A percentile compares a stretch with the other conserved stretches of the same genome.
Evolutionary conservation across 53 echinoderm and acorn worm species (phyloP).

Genomic region (Paelopatides confundens): DNA sequence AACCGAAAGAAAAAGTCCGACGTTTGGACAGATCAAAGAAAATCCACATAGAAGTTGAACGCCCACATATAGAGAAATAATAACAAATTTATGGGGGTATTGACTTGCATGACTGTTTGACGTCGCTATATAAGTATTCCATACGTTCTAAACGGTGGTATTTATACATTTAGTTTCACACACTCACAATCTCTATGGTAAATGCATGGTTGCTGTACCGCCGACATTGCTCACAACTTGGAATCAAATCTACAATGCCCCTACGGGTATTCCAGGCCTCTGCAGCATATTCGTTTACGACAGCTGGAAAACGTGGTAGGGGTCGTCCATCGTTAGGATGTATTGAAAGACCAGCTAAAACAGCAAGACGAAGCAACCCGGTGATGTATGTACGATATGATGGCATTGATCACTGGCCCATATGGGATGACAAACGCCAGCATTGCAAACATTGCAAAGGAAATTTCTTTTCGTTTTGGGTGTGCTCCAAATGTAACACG

Average conservation of each 20-base stretch:
- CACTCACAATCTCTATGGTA: conserved; percentile 44
- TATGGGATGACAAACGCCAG: conserved; percentile 25
- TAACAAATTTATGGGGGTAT: conserved; percentile 61
- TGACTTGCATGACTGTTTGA: conserved; percentile 39
- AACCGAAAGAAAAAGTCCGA: too few relatives aligned
- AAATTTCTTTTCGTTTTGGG: neutral
- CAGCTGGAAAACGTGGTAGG: conserved; percentile 11
- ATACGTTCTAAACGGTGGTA: too few relatives aligned
- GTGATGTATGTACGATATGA: too few relatives aligned
- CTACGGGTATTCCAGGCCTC: conserved; percentile 41
- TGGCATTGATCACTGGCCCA: conserved; percentile 47
- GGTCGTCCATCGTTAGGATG: conserved; percentile 31
- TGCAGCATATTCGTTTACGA: neutral
- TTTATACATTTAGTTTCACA: conserved; percentile 55
- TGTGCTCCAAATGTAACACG: conserved; percentile 37
- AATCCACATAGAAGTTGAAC: neutral
- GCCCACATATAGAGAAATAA: conserved; percentile 54
- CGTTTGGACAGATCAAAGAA: conserved; percentile 32
- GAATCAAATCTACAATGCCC: too few relatives aligned
- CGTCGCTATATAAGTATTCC: conserved; percentile 32
- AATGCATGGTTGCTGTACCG: conserved; percentile 65
- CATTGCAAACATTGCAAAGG: conserved; percentile 41
- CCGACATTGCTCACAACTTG: too few relatives aligned
- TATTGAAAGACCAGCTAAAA: conserved; percentile 1
- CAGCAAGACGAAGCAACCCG: neutral